phyloP scores from a whole-genome alignment of 2,888 invertebrate genomes.

The Diabrotica balteata region DNA sequence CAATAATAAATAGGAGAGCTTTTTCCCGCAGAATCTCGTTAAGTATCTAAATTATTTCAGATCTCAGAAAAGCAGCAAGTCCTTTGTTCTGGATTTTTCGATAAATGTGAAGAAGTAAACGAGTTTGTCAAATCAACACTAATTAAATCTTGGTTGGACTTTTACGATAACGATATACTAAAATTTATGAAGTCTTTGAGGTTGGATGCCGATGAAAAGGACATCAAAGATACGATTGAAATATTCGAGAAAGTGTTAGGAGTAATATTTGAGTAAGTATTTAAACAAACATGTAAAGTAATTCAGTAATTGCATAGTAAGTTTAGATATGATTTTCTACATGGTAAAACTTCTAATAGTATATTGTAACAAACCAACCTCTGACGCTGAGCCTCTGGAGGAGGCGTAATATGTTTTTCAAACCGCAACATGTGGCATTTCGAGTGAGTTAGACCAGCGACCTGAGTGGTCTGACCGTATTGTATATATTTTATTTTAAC shows the following conservation, averaged over 20 bases:
- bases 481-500: too few relatives aligned
- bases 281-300: conserved; percentile 24
- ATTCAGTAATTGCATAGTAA: too few relatives aligned
- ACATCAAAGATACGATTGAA: conserved; percentile 67
- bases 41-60: conserved; percentile 51
- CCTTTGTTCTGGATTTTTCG: conserved; percentile 70
- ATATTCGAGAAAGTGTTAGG: conserved; percentile 64
- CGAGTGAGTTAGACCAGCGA: too few relatives aligned
- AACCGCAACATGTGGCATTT: too few relatives aligned
- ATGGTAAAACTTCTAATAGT: too few relatives aligned
- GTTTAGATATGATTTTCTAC: too few relatives aligned
- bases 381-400: too few relatives aligned
- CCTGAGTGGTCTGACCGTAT: too few relatives aligned
- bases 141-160: conserved; percentile 78
- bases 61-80: conserved; percentile 71
- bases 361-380: too few relatives aligned
- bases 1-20: too few relatives aligned
- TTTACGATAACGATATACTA: conserved; percentile 74
- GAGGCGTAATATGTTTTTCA: too few relatives aligned
- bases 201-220: conserved; percentile 71
- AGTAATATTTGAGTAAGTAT: conserved; percentile 65
- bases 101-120: conserved; percentile 64
- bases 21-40: too few relatives aligned
- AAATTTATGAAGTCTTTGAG: conserved; percentile 78
- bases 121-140: conserved; percentile 62